Evolutionary conservation across 92 coral and sea anemone species (phyloP), one percentile per base, ranked within the genome.

Genomic region (Pocillopora grandis): DNA sequence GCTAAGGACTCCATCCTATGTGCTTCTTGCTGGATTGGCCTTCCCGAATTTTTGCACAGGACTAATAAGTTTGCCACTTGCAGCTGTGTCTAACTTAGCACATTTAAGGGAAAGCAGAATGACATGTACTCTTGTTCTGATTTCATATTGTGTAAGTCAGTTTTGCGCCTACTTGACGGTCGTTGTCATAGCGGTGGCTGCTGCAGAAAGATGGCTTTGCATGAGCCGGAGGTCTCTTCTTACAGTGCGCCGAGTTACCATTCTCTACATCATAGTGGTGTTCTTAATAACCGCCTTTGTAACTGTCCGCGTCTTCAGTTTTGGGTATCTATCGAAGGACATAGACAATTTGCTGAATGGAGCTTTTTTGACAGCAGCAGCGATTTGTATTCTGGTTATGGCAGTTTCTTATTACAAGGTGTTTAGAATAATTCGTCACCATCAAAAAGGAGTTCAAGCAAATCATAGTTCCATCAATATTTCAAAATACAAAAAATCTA

Each of bases 31-130:
- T 69, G 76, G 76, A 36, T 33, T 80, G 58, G 68, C 58, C 3
- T 16, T 80, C 9, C 27, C 76, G 14, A 76, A 80, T n/a, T 35
- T 80, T 4, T 80, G 84, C 35, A 69, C 76, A 0, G 84, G 76
- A 17, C 75, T 80, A 23, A 68, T 80, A 1, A 59, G 33, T 36
- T 68, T 56, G 12, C 84, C 76, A 9, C 58, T 37, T 19, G 7
- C 10, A 1, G 84, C 23, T 63, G 59, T 58, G 31, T 27, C 31
- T 0, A 27, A 27, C 31, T 27, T 27, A 27, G 31, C 31, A 27
- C 31, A 0, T 0, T 27, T 27, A 27, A 27, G 31, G 31, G 31
- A 27, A 27, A 27, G 31, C 31, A 27, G 31, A 0, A 27, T 27
- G 31, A 27, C 31, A 27, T 27, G 31, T 0, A 27, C 31, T 27